A percentile compares a stretch with the other conserved stretches of the same genome.
phyloP scores from a whole-genome alignment of 2,888 invertebrate species.

The Synanthedon formicaeformis region DNA sequence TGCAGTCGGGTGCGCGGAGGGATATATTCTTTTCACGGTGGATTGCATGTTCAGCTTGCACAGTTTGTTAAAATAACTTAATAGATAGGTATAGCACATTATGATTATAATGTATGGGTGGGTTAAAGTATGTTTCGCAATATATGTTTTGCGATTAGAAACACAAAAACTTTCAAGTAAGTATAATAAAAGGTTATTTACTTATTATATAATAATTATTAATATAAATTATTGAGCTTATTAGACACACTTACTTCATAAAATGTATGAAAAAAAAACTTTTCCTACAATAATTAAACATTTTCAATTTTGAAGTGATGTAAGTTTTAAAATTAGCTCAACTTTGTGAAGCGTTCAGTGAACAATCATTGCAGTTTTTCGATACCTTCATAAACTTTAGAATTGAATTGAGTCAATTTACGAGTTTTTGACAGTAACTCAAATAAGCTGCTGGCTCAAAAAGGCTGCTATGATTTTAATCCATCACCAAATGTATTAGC shows the following conservation, averaged over 20 bases:
- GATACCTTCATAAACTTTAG: conserved; percentile 34
- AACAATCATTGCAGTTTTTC: conserved; percentile 33
- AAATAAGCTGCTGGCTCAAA: too few species aligned
- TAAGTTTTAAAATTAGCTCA: conserved; percentile 19
- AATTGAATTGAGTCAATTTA: conserved; percentile 27
- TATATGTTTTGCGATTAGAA: too few species aligned
- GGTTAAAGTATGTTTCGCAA: too few species aligned
- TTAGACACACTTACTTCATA: too few species aligned
- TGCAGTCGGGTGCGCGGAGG: conserved; percentile 17
- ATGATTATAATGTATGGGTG: too few species aligned
- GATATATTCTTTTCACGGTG: conserved; percentile 5
- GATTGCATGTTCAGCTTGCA: neutral
- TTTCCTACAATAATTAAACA: neutral
- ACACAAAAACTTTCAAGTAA: too few species aligned
- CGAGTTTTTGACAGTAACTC: conserved; percentile 11
- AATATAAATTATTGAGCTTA: too few species aligned
- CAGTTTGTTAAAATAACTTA: neutral
- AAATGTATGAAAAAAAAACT: neutral
- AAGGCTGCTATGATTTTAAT: too few species aligned
- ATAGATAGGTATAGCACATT: neutral
- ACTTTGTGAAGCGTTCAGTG: conserved; percentile 14
- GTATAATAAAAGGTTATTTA: too few species aligned
- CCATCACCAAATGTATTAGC: too few species aligned
- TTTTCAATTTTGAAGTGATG: neutral
- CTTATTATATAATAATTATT: too few species aligned